Base-by-base conservation (phyloP, 2,888 invertebrate genomes). In the Rhyacophila evoluta region DNA sequence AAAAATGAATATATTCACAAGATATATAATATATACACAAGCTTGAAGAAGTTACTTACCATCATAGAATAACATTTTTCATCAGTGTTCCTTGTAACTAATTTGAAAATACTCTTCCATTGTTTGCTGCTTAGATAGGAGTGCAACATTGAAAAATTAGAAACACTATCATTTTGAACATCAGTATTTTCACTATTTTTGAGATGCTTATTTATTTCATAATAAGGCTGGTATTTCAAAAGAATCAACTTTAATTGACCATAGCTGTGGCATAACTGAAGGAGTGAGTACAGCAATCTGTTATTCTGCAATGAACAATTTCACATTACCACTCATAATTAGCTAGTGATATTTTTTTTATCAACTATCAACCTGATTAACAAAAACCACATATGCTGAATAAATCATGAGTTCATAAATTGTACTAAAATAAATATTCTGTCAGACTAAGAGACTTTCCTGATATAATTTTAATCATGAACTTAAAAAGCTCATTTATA, bases 231-330 rank as follows among this genome's bases (percentile, higher is more conserved):
- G 25, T 77, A 79, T 33, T 28, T 68, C 27, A 25, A 81, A 41
- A 89, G 88, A 0, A 89, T 83, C 0, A 89, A 83, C 82, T 89
- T 89, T 1, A 89, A 83, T 37, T 88, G 86, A 0, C 86, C 85
- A 68, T 86, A 86, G 77, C 85, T 86, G 11, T 85, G 83, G 73
- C 88, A 87, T 0, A 89, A 83, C 12, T 85, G 85, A 1, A 89
- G 83, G 76, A 87, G 89, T 1, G 88, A 84, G 1, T 80, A 37
- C 0, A 86, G 79, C 6, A 89, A 82, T 28, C 84, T 83, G 33
- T 85, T 84, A 41, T 87, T 86, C 89, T 89, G 87, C 75, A 88
- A 88, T 55, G 12, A 33, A 79, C n/a, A n/a, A n/a, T n/a, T n/a
- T n/a, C n/a, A n/a, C n/a, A n/a, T n/a, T n/a, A n/a, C n/a, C n/a